These are phyloP conservation scores for Gallinago nigripennis DNA, from an alignment of 2,797 vertebrate species.

Conservation along the genomic window DNA sequence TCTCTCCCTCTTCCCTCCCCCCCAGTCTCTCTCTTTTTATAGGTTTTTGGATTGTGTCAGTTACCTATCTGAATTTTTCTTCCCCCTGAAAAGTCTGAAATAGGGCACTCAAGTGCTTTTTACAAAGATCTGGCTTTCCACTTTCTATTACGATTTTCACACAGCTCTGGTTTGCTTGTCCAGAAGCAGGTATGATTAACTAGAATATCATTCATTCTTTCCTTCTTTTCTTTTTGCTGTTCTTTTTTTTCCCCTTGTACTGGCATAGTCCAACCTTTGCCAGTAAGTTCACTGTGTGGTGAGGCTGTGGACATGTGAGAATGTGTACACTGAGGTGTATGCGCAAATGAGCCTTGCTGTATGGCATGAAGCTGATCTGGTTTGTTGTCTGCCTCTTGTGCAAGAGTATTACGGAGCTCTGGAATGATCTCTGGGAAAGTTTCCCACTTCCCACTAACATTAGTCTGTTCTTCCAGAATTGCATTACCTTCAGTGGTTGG, in stretches of 20 bases:
- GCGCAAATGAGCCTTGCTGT: not conserved
- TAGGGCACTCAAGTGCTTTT: conserved; percentile 32
- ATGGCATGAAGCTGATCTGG: conserved; percentile 41
- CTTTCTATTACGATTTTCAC: conserved; percentile 31
- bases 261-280: not conserved
- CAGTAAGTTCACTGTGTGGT: not conserved
- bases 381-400: conserved; percentile 37
- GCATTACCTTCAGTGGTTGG: not conserved
- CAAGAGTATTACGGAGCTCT: not conserved
- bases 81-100: conserved; percentile 43
- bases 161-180: conserved; percentile 38
- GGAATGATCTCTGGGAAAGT: conserved; percentile 1
- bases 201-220: not conserved
- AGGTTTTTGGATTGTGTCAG: conserved; percentile 49
- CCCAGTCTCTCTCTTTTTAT: not conserved
- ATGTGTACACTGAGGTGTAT: not conserved
- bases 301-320: not conserved
- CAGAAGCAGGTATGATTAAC: conserved; percentile 68
- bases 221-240: not conserved
- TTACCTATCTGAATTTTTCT: conserved; percentile 47
- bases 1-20: not conserved
- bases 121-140: conserved; percentile 34
- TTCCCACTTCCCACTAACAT: not conserved
- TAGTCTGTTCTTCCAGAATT: not conserved
- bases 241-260: not conserved